Evolutionary conservation across 2,888 invertebrate species (phyloP).

Genomic region (Xylota sylvarum): DNA sequence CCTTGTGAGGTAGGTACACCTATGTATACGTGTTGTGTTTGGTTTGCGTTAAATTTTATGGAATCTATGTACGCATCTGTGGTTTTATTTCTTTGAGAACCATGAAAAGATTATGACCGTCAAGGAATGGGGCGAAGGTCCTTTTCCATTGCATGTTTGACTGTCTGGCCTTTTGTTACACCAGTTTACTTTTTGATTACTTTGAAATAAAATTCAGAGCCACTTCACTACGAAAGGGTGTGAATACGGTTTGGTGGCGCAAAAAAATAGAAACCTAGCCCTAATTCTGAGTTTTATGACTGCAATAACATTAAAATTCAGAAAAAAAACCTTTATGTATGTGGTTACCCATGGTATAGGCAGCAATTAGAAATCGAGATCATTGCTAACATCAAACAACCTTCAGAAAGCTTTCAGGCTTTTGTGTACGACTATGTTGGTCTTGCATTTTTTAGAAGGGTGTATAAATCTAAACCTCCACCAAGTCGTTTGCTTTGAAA

Average conservation of each 20-base stretch:
- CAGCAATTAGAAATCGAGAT: background rate
- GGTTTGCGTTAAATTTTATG: slow-evolving; percentile 33
- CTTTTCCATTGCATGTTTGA: slow-evolving; percentile 32
- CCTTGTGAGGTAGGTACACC: background rate
- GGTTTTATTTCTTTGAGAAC: slow-evolving; percentile 54
- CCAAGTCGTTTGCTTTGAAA: no score
- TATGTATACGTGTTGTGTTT: no score
- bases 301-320: background rate
- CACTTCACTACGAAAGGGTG: slow-evolving; percentile 11
- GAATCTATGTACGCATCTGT: slow-evolving; percentile 52
- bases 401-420: background rate
- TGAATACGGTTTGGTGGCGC: background rate
- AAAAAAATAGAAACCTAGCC: background rate
- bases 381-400: background rate
- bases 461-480: no score
- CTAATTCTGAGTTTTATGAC: slow-evolving; percentile 22
- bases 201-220: slow-evolving; percentile 32
- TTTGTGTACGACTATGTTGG: no score
- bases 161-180: slow-evolving; percentile 53
- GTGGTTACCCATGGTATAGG: background rate
- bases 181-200: slow-evolving; percentile 44
- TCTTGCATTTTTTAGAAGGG: no score
- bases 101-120: slow-evolving; percentile 44
- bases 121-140: background rate
- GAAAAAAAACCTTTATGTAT: background rate